A percentile compares a stretch with the other conserved stretches of the same genome.
Evolutionary conservation across 2,888 invertebrate species (phyloP).

Genomic region (Eurois occulta): DNA sequence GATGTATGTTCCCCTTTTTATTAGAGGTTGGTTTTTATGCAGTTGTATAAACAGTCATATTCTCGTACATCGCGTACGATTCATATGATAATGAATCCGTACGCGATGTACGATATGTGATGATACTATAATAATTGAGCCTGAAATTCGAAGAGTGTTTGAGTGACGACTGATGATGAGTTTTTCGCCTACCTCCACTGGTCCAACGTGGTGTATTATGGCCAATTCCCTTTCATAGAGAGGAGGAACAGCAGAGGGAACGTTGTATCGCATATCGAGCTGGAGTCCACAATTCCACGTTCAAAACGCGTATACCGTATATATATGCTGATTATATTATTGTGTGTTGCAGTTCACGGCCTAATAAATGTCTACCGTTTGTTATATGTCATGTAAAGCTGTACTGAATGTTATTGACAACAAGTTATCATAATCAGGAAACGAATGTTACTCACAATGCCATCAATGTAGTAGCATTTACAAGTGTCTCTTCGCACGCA

Average conservation of each 20-base stretch:
- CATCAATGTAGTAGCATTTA: constrained; percentile 1
- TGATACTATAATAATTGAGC: no score
- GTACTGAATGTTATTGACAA: neutral
- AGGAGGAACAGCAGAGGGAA: neutral
- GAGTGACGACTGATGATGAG: no score
- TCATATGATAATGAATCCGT: no score
- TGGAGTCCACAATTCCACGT: neutral
- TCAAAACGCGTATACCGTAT: neutral
- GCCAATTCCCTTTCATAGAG: neutral
- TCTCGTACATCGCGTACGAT: neutral
- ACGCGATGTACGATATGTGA: no score
- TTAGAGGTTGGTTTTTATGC: neutral
- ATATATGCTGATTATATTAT: neutral
- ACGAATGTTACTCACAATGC: neutral
- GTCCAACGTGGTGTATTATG: neutral
- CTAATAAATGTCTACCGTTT: neutral
- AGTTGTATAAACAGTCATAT: neutral
- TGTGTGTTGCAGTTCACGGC: neutral
- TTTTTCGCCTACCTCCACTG: neutral
- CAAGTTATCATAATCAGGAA: neutral
- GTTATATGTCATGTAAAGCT: neutral
- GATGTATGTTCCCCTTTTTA: neutral
- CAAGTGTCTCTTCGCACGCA: constrained; percentile 3
- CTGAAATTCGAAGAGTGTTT: neutral
- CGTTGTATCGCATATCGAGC: neutral